Percentiles rank a stretch among this genome's conserved stretches.
Evolutionary conservation across 2,888 invertebrate species (phyloP).

Genomic region (Cheiracanthium punctorium): DNA sequence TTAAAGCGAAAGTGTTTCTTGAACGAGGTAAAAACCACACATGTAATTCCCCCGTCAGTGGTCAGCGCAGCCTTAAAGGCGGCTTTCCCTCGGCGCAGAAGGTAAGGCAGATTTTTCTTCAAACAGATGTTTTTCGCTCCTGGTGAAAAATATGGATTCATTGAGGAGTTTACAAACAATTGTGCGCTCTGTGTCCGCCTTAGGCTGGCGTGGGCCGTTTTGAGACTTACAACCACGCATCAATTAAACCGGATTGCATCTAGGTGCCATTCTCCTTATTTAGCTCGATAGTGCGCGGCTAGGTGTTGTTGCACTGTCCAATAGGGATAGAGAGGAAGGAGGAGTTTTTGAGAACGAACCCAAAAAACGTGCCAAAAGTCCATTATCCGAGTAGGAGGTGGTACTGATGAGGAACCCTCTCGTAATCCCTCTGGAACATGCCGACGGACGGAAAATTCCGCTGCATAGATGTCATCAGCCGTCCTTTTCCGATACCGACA

Average conservation of each 20-base stretch:
- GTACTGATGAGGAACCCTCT: slow-evolving; percentile 1
- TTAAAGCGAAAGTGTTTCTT: too few relatives aligned
- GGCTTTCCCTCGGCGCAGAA: not conserved
- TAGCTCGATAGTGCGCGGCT: slow-evolving; percentile 31
- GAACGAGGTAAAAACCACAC: too few relatives aligned
- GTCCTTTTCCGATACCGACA: slow-evolving; percentile 43
- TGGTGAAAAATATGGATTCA: not conserved
- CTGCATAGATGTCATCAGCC: slow-evolving; percentile 54
- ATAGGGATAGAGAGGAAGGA: slow-evolving; percentile 29
- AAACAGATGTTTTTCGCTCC: not conserved
- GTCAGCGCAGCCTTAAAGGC: too few relatives aligned
- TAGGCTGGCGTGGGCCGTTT: slow-evolving; percentile 32
- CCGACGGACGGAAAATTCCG: slow-evolving; percentile 51
- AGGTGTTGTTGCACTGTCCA: slow-evolving; percentile 26
- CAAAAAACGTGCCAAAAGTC: not conserved
- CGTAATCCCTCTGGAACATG: slow-evolving; percentile 32
- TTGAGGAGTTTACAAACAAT: slow-evolving; percentile 15
- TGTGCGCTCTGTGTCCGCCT: not conserved
- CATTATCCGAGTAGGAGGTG: slow-evolving; percentile 12
- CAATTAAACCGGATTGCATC: slow-evolving; percentile 73
- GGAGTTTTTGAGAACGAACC: slow-evolving; percentile 18
- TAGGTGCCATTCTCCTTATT: slow-evolving; percentile 57
- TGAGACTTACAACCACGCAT: slow-evolving; percentile 69
- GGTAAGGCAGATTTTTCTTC: not conserved
- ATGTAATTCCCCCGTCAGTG: too few relatives aligned